Conservation (phyloP, 2,797 vertebrate genomes). For the Vireo griseus region DNA sequence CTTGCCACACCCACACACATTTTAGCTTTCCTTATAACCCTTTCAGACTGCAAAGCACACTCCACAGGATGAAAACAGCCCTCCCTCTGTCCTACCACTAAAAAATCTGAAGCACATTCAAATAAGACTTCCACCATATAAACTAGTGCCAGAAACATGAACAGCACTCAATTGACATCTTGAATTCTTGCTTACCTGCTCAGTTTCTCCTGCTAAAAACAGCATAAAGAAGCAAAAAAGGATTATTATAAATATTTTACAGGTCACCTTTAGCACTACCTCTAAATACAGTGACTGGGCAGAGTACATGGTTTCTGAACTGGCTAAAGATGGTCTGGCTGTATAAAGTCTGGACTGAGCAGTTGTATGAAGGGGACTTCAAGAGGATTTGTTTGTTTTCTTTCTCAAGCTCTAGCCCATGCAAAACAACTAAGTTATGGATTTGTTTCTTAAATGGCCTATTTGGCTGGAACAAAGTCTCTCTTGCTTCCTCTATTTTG, state of each 20-base stretch:
- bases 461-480: constrained; percentile 50
- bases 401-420: constrained; percentile 49
- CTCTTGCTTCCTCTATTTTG: constrained; percentile 61
- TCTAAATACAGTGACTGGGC: constrained; percentile 64
- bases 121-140: background rate
- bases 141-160: background rate
- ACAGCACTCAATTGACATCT: background rate
- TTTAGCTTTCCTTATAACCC: background rate
- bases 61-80: background rate
- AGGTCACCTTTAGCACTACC: constrained; percentile 73
- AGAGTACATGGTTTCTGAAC: constrained; percentile 56
- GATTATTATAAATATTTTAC: background rate
- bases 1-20: background rate
- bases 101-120: constrained; percentile 40
- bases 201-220: background rate
- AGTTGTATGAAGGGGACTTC: background rate
- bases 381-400: constrained; percentile 12
- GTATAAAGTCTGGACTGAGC: constrained; percentile 23
- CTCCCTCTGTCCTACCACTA: background rate
- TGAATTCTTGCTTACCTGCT: background rate
- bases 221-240: constrained; percentile 48
- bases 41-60: constrained; percentile 42
- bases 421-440: background rate
- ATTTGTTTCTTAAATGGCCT: constrained; percentile 63
- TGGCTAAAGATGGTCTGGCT: constrained; percentile 19